phyloP scores from a whole-genome alignment of 2,113 vertebrate species.

The Esox niger region DNA sequence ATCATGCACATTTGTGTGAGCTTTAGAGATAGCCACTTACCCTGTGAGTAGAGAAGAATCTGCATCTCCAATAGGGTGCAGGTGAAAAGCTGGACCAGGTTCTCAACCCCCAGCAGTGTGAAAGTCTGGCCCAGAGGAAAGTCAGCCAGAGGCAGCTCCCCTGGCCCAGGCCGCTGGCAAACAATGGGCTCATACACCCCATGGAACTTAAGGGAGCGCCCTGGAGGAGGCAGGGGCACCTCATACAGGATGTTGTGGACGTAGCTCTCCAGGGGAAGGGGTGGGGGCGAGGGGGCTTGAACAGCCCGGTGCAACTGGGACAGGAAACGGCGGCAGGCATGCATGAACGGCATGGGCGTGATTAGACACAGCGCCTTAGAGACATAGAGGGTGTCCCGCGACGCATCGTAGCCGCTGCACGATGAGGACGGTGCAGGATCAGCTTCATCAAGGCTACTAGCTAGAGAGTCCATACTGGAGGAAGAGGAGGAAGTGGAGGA shows the following conservation, averaged over 20 bases:
- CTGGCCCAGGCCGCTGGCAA: conserved; percentile 86
- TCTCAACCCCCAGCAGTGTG: conserved; percentile 84
- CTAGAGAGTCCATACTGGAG: conserved; percentile 90
- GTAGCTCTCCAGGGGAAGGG: conserved; percentile 90
- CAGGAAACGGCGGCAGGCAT: conserved; percentile 86
- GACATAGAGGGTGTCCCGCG: conserved; percentile 84
- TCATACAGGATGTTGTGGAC: conserved; percentile 90
- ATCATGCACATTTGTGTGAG: too few species aligned
- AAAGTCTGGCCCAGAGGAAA: conserved; percentile 83
- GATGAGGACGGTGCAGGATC: conserved; percentile 67
- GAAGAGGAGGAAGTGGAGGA: conserved; percentile 80
- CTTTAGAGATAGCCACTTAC: conserved; percentile 71
- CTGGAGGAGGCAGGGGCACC: conserved; percentile 85
- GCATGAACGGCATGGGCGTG: conserved; percentile 90
- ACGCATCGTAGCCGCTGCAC: conserved; percentile 76
- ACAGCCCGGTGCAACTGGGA: conserved; percentile 84
- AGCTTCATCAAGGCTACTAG: conserved; percentile 81
- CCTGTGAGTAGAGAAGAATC: conserved; percentile 91
- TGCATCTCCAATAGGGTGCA: conserved; percentile 94
- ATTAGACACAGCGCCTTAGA: conserved; percentile 91
- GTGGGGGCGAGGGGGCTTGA: conserved; percentile 75
- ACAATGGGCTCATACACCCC: conserved; percentile 89
- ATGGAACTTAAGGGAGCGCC: conserved; percentile 87
- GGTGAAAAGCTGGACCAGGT: conserved; percentile 90
- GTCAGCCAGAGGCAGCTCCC: conserved; percentile 84